phyloP scores from a whole-genome alignment of 23 tunicate genomes.

The Trididemnum clinides region DNA sequence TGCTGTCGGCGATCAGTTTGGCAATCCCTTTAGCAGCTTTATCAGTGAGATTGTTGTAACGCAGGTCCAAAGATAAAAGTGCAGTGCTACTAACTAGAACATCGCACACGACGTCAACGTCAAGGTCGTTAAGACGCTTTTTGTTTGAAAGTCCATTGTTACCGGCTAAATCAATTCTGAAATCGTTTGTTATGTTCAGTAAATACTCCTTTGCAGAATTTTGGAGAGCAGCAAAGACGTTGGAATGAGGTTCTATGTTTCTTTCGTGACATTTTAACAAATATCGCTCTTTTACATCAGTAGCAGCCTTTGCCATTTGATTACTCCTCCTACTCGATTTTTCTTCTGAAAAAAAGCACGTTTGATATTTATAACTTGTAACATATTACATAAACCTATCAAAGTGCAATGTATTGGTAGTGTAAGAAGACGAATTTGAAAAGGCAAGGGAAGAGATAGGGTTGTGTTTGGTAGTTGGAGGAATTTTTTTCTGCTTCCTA shows the following conservation, averaged over 20 bases:
- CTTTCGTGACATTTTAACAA: conserved; percentile 54
- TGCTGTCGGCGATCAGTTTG: conserved; percentile 53
- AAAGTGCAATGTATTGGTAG: too few species aligned
- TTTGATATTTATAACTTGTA: too few species aligned
- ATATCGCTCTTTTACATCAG: conserved; percentile 62
- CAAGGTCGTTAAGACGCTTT: conserved; percentile 38
- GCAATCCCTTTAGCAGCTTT: conserved; percentile 54
- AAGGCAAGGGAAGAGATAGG: too few species aligned
- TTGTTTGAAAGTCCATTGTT: conserved; percentile 54
- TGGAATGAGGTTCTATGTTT: conserved; percentile 53
- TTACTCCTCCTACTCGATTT: too few species aligned
- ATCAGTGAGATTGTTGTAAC: conserved; percentile 82
- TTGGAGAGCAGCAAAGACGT: conserved; percentile 54
- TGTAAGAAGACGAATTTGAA: too few species aligned
- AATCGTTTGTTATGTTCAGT: conserved; percentile 43
- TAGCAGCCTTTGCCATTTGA: neutral
- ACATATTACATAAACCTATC: too few species aligned
- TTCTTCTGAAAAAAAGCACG: too few species aligned
- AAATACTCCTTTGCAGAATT: conserved; percentile 69
- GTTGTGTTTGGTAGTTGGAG: too few species aligned
- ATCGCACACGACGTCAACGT: conserved; percentile 58
- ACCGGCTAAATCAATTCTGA: conserved; percentile 61
- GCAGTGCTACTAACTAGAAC: conserved; percentile 63
- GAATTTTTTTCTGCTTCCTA: too few species aligned
- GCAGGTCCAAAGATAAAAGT: conserved; percentile 53